These are phyloP conservation scores for Dolichopus griseipennis DNA, from an alignment of 2,888 invertebrate genomes.

Conservation along the genomic window DNA sequence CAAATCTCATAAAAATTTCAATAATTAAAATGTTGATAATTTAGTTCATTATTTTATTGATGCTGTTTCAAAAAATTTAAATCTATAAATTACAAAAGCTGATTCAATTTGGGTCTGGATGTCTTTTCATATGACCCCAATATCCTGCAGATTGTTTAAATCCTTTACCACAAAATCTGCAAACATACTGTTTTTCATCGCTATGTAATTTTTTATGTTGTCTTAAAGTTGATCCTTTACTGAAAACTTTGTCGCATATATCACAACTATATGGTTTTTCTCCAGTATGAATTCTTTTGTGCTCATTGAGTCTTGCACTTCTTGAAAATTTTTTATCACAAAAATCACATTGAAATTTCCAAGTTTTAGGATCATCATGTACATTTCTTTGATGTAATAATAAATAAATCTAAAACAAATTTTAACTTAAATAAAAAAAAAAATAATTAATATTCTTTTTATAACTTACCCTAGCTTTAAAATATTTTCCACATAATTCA, in stretches of 20 bases:
- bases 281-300: background rate
- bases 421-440: too few species aligned
- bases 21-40: too few species aligned
- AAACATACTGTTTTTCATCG: background rate
- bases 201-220: background rate
- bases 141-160: background rate
- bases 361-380: background rate
- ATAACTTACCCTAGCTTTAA: background rate
- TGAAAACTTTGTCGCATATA: background rate
- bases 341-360: background rate
- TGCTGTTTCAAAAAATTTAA: too few species aligned
- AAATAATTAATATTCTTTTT: background rate
- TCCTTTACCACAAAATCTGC: background rate
- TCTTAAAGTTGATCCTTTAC: background rate
- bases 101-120: background rate
- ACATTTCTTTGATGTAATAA: background rate
- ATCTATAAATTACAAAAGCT: too few species aligned
- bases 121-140: background rate
- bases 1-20: too few species aligned
- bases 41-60: too few species aligned
- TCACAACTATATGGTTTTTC: slow-evolving; percentile 7
- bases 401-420: background rate
- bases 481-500: background rate
- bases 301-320: background rate
- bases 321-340: background rate